A percentile compares a stretch with the other conserved stretches of the same genome.
phyloP scores from a whole-genome alignment of 2,888 invertebrate genomes.

The Acronicta leporina region DNA sequence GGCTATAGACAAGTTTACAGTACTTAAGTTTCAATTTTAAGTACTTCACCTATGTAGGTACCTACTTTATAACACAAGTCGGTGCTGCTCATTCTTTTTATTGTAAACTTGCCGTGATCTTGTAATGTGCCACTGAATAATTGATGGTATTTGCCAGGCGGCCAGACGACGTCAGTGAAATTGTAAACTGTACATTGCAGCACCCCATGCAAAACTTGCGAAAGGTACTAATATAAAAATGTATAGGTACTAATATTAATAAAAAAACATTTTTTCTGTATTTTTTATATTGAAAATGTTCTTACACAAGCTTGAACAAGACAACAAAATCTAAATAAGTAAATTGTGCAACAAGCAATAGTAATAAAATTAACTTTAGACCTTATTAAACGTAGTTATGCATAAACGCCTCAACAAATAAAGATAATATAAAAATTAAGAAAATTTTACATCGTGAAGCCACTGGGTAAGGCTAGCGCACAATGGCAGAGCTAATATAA shows the following conservation, averaged over 20 bases:
- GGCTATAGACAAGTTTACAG: no score
- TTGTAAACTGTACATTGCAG: not conserved
- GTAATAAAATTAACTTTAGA: constrained; percentile 66
- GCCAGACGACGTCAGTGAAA: no score
- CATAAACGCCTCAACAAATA: constrained; percentile 70
- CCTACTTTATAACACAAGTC: no score
- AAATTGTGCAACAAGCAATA: constrained; percentile 79
- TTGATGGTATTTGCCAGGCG: no score
- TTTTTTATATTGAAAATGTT: constrained; percentile 69
- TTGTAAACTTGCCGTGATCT: no score
- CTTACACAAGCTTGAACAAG: constrained; percentile 77
- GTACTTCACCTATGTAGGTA: no score
- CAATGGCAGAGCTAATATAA: constrained; percentile 42
- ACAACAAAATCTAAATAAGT: constrained; percentile 72
- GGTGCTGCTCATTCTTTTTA: no score
- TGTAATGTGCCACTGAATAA: no score
- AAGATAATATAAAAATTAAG: constrained; percentile 45
- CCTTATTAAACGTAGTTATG: constrained; percentile 56
- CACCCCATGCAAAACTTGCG: no score
- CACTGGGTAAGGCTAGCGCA: constrained; percentile 41
- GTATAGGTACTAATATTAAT: no score
- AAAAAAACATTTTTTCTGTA: constrained; percentile 40
- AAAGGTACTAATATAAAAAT: no score
- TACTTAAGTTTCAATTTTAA: no score
- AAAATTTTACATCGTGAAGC: constrained; percentile 54